These are phyloP conservation scores for Synodontis membranacea DNA, from an alignment of 2,113 vertebrate genomes.

Conservation along the genomic window DNA sequence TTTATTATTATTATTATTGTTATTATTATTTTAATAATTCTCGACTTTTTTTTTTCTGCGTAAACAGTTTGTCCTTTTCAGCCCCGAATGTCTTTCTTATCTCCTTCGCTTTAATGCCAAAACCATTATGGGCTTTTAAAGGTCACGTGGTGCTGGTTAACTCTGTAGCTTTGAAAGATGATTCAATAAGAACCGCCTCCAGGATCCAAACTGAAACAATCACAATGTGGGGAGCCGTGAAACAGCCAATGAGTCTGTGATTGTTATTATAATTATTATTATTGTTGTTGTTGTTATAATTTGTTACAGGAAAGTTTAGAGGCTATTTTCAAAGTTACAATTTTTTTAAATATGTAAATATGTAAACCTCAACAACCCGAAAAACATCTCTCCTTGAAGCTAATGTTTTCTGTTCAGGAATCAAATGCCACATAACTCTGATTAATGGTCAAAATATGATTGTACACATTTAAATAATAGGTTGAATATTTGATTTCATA, in stretches of 20 bases:
- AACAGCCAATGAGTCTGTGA: not conserved
- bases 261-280: not conserved
- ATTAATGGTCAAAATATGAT: not conserved
- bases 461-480: not conserved
- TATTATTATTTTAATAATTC: not conserved
- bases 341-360: not conserved
- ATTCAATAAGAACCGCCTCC: slow-evolving; percentile 29
- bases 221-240: not conserved
- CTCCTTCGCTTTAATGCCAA: slow-evolving; percentile 29
- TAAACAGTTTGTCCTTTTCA: slow-evolving; percentile 33
- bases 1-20: not conserved
- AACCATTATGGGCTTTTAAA: slow-evolving; percentile 19
- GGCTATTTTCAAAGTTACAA: not conserved
- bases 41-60: not conserved
- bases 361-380: not conserved
- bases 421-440: not conserved
- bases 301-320: not conserved
- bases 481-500: not conserved
- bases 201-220: not conserved
- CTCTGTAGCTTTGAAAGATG: slow-evolving; percentile 9
- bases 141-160: slow-evolving; percentile 31
- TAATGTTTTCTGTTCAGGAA: not conserved
- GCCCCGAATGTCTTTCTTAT: slow-evolving; percentile 4
- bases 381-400: not conserved
- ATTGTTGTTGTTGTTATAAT: no score